These are phyloP conservation scores for Dynastes maya DNA, from an alignment of 2,888 invertebrate genomes.

Conservation along the genomic window DNA sequence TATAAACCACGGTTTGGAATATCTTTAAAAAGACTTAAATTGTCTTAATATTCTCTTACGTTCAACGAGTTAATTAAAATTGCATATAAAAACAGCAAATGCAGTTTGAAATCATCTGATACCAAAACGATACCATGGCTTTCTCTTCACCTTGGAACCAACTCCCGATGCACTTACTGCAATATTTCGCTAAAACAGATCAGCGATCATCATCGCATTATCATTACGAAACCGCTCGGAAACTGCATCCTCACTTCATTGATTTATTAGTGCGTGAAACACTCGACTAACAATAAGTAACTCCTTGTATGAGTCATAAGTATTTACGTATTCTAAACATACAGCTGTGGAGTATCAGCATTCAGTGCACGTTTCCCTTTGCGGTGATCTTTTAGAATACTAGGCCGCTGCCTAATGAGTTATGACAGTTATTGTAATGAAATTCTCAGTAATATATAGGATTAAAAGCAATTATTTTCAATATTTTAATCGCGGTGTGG, in stretches of 20 bases:
- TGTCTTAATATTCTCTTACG: too few species aligned
- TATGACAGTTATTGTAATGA: slow-evolving; percentile 27
- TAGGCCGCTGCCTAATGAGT: slow-evolving; percentile 11
- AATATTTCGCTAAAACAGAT: too few species aligned
- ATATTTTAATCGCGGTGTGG: neutral
- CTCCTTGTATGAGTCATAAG: neutral
- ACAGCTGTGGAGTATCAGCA: neutral
- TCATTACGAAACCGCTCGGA: too few species aligned
- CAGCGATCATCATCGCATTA: too few species aligned
- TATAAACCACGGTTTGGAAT: too few species aligned
- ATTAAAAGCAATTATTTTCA: slow-evolving; percentile 6
- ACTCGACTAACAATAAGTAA: neutral
- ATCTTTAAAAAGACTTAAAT: too few species aligned
- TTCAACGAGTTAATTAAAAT: too few species aligned
- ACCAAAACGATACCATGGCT: too few species aligned
- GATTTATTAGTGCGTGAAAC: slow-evolving; percentile 1
- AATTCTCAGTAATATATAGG: neutral
- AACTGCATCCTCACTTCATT: slow-evolving; percentile 1
- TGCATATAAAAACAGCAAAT: too few species aligned
- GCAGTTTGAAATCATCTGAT: too few species aligned
- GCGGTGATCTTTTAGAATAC: slow-evolving; percentile 6
- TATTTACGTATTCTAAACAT: slow-evolving; percentile 8
- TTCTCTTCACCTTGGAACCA: too few species aligned
- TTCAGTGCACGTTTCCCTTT: slow-evolving; percentile 1
- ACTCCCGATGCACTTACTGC: too few species aligned